phyloP scores from a whole-genome alignment of 2,113 vertebrate genomes.

The Bubo bubo region DNA sequence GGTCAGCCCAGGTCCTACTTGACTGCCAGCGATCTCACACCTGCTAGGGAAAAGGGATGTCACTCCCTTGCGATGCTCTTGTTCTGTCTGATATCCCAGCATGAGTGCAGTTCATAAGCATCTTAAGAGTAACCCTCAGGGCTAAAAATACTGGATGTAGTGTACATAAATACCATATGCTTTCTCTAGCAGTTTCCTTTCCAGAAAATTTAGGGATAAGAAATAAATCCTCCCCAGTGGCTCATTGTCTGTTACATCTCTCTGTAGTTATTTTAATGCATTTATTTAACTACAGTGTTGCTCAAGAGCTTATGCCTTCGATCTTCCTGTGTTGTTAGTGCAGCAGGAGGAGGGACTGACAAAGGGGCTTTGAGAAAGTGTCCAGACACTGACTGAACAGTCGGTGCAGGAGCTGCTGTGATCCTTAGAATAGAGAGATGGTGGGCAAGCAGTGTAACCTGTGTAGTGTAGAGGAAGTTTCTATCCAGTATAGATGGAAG shows the following conservation, averaged over 20 bases:
- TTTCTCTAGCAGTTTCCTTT: not conserved
- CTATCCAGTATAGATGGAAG: not conserved
- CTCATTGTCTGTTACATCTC: slow-evolving; percentile 13
- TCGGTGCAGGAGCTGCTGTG: not conserved
- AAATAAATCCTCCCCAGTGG: slow-evolving; percentile 10
- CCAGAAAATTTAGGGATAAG: slow-evolving; percentile 2
- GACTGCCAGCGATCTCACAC: not conserved
- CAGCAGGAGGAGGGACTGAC: not conserved
- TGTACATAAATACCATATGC: not conserved
- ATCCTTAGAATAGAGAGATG: not conserved
- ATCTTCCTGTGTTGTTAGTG: not conserved
- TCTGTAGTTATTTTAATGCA: not conserved
- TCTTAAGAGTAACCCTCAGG: not conserved
- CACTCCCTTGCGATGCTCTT: not conserved
- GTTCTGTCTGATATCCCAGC: not conserved
- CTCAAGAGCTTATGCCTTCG: not conserved
- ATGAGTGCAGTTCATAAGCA: not conserved
- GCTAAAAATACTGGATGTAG: not conserved
- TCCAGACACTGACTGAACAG: not conserved
- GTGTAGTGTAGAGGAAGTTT: not conserved
- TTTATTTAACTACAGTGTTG: not conserved
- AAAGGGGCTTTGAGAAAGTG: not conserved
- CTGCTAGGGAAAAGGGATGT: not conserved
- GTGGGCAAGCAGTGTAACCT: not conserved
- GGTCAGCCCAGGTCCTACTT: not conserved